Evolutionary conservation across 2,888 invertebrate species (phyloP).

Genomic region (Aleiodes alternator): DNA sequence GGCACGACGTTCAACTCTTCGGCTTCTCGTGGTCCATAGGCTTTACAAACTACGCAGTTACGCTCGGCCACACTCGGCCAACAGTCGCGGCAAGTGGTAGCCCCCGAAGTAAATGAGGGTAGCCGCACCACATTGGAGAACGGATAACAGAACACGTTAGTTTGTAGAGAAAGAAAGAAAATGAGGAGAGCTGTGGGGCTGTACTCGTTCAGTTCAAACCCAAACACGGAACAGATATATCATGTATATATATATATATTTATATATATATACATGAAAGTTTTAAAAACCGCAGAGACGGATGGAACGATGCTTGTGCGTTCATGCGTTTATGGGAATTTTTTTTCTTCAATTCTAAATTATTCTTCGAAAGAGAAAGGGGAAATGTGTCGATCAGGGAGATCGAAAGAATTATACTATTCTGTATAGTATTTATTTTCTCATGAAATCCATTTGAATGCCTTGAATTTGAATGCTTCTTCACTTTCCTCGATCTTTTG

Average conservation of each 20-base stretch:
- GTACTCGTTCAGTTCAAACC: conserved; percentile 25
- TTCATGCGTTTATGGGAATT: conserved; percentile 12
- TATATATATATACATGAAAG: conserved; percentile 3
- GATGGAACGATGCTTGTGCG: conserved; percentile 1
- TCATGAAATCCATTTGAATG: conserved; percentile 11
- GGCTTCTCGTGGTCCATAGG: conserved; percentile 62
- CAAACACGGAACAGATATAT: conserved; percentile 34
- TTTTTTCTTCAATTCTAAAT: conserved; percentile 1
- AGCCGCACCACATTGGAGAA: conserved; percentile 23
- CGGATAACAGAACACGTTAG: conserved; percentile 10
- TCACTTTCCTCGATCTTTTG: conserved; percentile 27
- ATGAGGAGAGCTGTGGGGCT: conserved; percentile 2
- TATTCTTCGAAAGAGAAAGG: conserved; percentile 35
- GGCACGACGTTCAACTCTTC: conserved; percentile 19
- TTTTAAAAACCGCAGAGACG: not conserved
- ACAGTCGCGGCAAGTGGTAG: conserved; percentile 19
- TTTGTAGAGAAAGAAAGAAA: not conserved
- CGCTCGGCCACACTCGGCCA: conserved; percentile 55
- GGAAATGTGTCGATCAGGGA: conserved; percentile 3
- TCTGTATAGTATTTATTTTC: conserved; percentile 3
- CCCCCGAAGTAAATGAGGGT: conserved; percentile 49
- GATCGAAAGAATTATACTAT: not conserved
- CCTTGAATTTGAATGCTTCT: conserved; percentile 17
- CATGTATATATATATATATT: conserved; percentile 1
- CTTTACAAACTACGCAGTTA: conserved; percentile 69